A percentile compares a stretch with the other conserved stretches of the same genome.
Evolutionary conservation across 2,113 vertebrate species (phyloP).

Genomic region (Myocastor coypus): DNA sequence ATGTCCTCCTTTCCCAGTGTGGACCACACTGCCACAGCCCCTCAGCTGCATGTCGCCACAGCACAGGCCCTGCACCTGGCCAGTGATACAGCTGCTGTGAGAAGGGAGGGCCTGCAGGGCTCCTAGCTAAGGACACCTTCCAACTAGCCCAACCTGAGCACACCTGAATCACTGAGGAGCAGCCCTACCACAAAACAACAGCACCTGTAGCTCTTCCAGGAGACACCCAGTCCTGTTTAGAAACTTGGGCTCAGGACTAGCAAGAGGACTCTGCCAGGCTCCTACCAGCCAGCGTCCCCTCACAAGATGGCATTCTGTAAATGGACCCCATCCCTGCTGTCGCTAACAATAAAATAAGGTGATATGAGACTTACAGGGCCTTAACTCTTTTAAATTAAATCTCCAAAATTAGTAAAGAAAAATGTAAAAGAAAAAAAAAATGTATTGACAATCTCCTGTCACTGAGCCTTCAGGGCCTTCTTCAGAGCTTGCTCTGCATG

Average conservation of each 20-base stretch:
- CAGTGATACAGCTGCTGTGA: neutral
- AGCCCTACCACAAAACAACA: neutral
- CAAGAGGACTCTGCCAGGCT: neutral
- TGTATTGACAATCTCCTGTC: neutral
- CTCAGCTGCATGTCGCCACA: neutral
- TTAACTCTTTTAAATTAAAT: neutral
- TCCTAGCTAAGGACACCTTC: too few relatives aligned
- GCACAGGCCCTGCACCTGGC: accelerated
- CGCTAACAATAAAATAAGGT: neutral
- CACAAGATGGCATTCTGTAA: accelerated
- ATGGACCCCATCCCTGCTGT: accelerated
- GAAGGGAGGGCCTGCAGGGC: neutral
- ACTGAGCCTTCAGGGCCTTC: neutral
- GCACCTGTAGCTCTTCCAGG: neutral
- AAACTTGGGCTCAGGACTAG: neutral
- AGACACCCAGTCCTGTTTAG: neutral
- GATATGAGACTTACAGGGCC: neutral
- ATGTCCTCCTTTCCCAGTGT: neutral
- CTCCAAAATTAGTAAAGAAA: neutral
- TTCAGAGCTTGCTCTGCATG: neutral
- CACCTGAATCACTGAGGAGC: neutral
- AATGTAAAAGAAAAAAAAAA: neutral
- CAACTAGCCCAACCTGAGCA: neutral
- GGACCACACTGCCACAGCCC: neutral
- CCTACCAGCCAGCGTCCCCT: accelerated